These are phyloP conservation scores for Ashinkailepas kermadecensis DNA, from an alignment of 2,888 invertebrate genomes.

Conservation along the genomic window DNA sequence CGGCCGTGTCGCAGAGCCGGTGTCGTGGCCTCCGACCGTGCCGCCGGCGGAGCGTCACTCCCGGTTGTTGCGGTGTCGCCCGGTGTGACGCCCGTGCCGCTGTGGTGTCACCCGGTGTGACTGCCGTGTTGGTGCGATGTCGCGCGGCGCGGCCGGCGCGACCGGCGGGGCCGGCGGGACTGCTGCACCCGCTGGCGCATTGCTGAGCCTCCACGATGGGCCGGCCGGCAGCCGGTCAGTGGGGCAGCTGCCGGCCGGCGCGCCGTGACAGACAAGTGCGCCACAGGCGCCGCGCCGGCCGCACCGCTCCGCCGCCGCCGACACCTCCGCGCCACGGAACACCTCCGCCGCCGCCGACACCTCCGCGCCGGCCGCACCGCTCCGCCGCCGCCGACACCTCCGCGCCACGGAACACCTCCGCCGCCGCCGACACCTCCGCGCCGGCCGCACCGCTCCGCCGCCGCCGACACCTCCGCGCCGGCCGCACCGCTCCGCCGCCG, in stretches of 20 bases:
- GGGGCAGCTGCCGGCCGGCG: neutral
- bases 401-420: neutral
- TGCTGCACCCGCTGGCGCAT: neutral
- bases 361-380: neutral
- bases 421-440: no score
- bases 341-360: neutral
- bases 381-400: neutral
- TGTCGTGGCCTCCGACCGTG: no score
- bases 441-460: neutral
- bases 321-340: neutral
- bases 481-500: no score
- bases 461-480: neutral
- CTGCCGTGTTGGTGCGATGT: neutral
- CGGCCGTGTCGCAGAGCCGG: no score
- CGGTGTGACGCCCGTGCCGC: no score
- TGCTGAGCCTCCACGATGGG: neutral
- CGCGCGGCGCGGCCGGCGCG: no score
- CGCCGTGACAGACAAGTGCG: neutral
- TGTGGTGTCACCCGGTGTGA: no score
- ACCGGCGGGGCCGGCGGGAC: no score
- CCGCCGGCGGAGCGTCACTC: no score
- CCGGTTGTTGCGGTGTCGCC: no score
- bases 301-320: neutral
- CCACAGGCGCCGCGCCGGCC: neutral
- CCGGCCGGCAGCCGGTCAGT: neutral